These are phyloP conservation scores for Ficedula albicollis DNA, from an alignment of 2,797 vertebrate species.

Conservation along the genomic window DNA sequence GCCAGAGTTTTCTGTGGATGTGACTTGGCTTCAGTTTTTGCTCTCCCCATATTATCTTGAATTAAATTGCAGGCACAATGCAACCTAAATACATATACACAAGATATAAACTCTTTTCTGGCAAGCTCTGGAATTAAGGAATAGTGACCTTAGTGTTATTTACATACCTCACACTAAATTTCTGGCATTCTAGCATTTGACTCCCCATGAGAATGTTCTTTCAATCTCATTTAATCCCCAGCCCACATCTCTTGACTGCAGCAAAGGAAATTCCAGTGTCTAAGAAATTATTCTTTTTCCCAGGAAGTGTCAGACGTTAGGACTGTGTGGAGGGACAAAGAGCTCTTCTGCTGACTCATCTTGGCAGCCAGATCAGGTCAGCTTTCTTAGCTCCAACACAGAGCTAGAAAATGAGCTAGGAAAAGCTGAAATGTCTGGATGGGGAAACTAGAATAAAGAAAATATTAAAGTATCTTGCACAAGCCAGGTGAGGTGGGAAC, in stretches of 20 bases:
- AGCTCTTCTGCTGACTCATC: slow-evolving; percentile 17
- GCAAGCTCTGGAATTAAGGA: neutral
- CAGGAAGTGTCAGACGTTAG: neutral
- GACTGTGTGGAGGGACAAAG: neutral
- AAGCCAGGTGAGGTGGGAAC: neutral
- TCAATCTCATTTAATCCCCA: neutral
- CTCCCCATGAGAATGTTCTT: neutral
- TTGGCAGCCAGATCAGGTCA: neutral
- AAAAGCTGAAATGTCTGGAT: neutral
- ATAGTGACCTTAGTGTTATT: neutral
- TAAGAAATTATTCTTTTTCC: neutral
- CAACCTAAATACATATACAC: neutral
- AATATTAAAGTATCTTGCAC: neutral
- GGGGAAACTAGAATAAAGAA: neutral
- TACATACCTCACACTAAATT: neutral
- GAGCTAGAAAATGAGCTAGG: neutral
- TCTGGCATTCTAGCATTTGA: neutral
- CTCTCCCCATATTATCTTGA: neutral
- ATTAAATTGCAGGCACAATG: neutral
- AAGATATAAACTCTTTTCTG: neutral
- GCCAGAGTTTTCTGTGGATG: slow-evolving; percentile 28
- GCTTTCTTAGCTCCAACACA: neutral
- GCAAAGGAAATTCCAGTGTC: slow-evolving; percentile 45
- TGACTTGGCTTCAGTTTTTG: slow-evolving; percentile 32
- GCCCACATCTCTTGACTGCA: neutral